phyloP scores from a whole-genome alignment of 2,888 invertebrate genomes.

The Blastobasis adustella region DNA sequence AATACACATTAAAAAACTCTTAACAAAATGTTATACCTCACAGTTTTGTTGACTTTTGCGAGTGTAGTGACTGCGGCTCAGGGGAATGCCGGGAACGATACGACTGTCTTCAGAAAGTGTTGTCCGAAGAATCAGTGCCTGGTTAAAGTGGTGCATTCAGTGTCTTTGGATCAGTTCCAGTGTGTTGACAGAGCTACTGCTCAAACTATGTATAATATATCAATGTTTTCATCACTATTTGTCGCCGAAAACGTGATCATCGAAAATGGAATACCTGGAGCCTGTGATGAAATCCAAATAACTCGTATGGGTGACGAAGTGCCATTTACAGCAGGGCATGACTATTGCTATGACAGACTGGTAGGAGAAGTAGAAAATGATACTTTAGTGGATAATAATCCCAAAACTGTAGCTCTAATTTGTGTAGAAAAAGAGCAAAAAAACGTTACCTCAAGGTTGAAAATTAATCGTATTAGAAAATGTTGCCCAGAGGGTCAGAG shows the following conservation, averaged over 20 bases:
- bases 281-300: slow-evolving; percentile 35
- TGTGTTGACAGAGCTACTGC: slow-evolving; percentile 40
- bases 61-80: slow-evolving; percentile 20
- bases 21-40: slow-evolving; percentile 42
- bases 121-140: slow-evolving; percentile 46
- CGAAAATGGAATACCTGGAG: slow-evolving; percentile 37
- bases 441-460: slow-evolving; percentile 19
- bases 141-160: slow-evolving; percentile 32
- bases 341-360: slow-evolving; percentile 49
- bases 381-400: slow-evolving; percentile 36
- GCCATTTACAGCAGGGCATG: slow-evolving; percentile 3
- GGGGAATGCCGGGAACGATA: slow-evolving; percentile 24
- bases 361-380: slow-evolving; percentile 42
- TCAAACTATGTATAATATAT: slow-evolving; percentile 29
- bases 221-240: slow-evolving; percentile 33
- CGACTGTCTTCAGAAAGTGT: slow-evolving; percentile 51
- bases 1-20: slow-evolving; percentile 1
- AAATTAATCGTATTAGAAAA: slow-evolving; percentile 45
- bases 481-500: slow-evolving; percentile 54
- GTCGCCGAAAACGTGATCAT: slow-evolving; percentile 35
- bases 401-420: slow-evolving; percentile 44
- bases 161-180: slow-evolving; percentile 25
- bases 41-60: slow-evolving; percentile 33
- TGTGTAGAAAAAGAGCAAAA: slow-evolving; percentile 36
- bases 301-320: slow-evolving; percentile 24